These are phyloP conservation scores for Mylabris phalerata DNA, from an alignment of 1,140 invertebrate genomes.

Conservation along the genomic window DNA sequence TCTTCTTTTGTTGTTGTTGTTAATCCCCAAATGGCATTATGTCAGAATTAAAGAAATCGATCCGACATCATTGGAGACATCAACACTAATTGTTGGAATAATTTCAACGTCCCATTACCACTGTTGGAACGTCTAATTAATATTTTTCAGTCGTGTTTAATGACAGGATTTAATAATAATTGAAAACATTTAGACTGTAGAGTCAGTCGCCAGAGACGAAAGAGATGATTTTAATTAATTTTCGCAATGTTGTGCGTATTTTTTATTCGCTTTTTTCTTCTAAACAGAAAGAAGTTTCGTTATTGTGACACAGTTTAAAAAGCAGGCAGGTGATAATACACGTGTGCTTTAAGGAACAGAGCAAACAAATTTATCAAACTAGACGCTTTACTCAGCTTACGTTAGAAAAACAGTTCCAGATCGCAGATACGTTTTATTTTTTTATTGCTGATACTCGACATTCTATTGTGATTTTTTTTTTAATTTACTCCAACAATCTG, in stretches of 20 bases:
- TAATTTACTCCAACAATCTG: constrained; percentile 6
- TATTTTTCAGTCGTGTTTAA: neutral
- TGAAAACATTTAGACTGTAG: constrained; percentile 4
- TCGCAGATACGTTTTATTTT: neutral
- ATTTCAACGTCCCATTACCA: neutral
- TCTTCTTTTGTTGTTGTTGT: neutral
- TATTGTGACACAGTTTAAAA: neutral
- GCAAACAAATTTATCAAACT: constrained; percentile 19
- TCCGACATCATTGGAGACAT: no score
- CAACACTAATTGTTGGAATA: no score
- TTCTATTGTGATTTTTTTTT: constrained; percentile 9
- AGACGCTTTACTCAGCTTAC: constrained; percentile 20
- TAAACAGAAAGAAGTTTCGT: neutral
- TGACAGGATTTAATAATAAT: neutral
- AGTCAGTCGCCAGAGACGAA: constrained; percentile 3
- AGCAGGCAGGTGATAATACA: constrained; percentile 16
- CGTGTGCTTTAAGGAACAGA: constrained; percentile 15
- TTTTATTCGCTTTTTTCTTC: constrained; percentile 3
- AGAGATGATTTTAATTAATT: constrained; percentile 2
- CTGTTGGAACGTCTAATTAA: neutral
- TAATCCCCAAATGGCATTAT: constrained; percentile 9
- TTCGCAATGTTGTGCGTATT: neutral
- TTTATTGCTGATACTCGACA: constrained; percentile 15
- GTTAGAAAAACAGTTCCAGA: constrained; percentile 8
- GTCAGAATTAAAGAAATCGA: neutral